A percentile compares a stretch with the other conserved stretches of the same genome.
Conservation (phyloP, 2,888 invertebrate genomes). For the Ormyrus thymus region DNA sequence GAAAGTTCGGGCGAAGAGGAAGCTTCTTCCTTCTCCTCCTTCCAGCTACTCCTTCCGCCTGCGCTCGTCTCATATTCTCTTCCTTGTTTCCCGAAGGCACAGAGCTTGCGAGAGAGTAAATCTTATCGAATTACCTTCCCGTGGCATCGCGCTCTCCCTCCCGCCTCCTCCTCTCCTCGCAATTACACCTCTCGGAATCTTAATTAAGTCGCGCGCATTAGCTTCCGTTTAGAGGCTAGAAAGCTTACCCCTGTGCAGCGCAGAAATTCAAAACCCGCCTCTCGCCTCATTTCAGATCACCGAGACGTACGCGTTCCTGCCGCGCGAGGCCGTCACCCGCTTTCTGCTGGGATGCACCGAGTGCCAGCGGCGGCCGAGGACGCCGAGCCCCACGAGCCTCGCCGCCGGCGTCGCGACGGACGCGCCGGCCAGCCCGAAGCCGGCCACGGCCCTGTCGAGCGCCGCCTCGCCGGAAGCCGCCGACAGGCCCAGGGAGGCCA, state of each 20-base stretch:
- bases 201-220: conserved; percentile 65
- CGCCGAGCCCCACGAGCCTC: conserved; percentile 77
- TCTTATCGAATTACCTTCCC: conserved; percentile 69
- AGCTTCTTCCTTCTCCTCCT: conserved; percentile 55
- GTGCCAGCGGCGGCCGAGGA: conserved; percentile 88
- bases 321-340: conserved; percentile 96
- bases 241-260: background rate
- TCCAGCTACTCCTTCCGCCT: background rate
- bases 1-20: conserved; percentile 52
- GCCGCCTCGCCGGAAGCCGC: conserved; percentile 54
- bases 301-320: conserved; percentile 96
- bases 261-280: conserved; percentile 8
- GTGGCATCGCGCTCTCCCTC: background rate
- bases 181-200: conserved; percentile 60
- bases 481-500: conserved; percentile 67
- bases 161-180: conserved; percentile 44
- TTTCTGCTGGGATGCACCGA: conserved; percentile 96
- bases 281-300: conserved; percentile 86
- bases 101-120: conserved; percentile 62
- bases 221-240: conserved; percentile 1
- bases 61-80: conserved; percentile 48
- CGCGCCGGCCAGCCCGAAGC: conserved; percentile 67
- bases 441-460: conserved; percentile 59
- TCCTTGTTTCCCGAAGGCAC: conserved; percentile 53
- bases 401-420: conserved; percentile 61